Evolutionary conservation across 2,113 vertebrate genomes (phyloP).

Genomic region (Glaucidium brasilianum): DNA sequence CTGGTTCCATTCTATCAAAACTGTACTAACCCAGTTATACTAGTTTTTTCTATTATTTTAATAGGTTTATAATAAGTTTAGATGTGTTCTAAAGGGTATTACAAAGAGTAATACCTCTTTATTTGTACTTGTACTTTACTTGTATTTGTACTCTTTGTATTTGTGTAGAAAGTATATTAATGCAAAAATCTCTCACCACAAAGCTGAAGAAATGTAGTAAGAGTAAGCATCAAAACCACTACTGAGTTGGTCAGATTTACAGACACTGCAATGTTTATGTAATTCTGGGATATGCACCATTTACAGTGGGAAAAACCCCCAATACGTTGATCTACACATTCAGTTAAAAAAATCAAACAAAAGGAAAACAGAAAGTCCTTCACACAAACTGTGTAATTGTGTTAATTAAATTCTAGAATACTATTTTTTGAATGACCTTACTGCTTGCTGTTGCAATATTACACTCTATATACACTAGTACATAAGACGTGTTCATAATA

Average conservation of each 20-base stretch:
- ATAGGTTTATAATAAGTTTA: not conserved
- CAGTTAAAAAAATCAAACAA: not conserved
- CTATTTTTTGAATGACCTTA: not conserved
- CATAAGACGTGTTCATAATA: not conserved
- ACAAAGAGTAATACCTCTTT: not conserved
- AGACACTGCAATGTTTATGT: not conserved
- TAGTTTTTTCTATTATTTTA: not conserved
- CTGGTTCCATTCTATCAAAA: not conserved
- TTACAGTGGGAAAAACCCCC: accelerated
- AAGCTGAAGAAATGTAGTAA: not conserved
- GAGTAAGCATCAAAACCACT: not conserved
- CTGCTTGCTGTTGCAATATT: not conserved
- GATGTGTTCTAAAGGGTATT: not conserved
- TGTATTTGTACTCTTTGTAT: too few relatives aligned
- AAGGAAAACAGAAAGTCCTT: not conserved
- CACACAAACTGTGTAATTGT: not conserved
- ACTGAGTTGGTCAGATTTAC: not conserved
- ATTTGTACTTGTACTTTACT: not conserved
- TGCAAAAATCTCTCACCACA: not conserved
- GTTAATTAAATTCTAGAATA: not conserved
- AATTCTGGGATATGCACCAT: not conserved
- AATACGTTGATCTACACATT: not conserved
- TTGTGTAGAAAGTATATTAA: not conserved
- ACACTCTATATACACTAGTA: not conserved
- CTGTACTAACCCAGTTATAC: not conserved